Evolutionary conservation across 2,888 invertebrate species (phyloP).

Genomic region (Peribatodes rhomboidaria): DNA sequence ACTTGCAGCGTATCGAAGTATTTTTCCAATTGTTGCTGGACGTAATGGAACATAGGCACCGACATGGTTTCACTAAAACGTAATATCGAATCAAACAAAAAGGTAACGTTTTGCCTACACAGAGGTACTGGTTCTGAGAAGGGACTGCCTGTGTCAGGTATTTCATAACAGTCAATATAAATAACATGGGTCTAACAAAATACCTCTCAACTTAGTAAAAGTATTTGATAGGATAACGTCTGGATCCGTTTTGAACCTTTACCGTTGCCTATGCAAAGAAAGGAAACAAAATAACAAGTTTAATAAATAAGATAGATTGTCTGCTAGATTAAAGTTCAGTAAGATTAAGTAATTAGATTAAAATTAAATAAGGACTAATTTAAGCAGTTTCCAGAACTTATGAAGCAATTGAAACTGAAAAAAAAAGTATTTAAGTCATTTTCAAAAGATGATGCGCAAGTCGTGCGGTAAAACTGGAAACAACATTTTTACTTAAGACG

Average conservation of each 20-base stretch:
- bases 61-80: constrained; percentile 95
- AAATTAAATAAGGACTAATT: no score
- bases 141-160: constrained; percentile 35
- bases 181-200: constrained; percentile 35
- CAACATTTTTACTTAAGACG: no score
- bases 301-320: no score
- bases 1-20: constrained; percentile 93
- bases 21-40: constrained; percentile 96
- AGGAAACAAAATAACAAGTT: background rate
- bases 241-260: constrained; percentile 11
- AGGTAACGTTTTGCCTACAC: constrained; percentile 7
- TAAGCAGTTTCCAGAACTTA: no score
- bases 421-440: no score
- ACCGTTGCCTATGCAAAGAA: background rate
- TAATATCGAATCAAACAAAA: constrained; percentile 19
- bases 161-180: constrained; percentile 37
- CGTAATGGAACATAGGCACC: constrained; percentile 96
- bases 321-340: no score
- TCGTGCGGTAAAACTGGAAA: no score
- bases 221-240: constrained; percentile 11
- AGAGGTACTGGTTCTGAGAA: constrained; percentile 8
- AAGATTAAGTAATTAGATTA: no score
- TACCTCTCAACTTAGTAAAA: constrained; percentile 15
- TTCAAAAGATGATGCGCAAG: no score
- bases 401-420: no score